These are phyloP conservation scores for Tridacna crocea DNA, from an alignment of 2,888 invertebrate genomes.

Conservation along the genomic window DNA sequence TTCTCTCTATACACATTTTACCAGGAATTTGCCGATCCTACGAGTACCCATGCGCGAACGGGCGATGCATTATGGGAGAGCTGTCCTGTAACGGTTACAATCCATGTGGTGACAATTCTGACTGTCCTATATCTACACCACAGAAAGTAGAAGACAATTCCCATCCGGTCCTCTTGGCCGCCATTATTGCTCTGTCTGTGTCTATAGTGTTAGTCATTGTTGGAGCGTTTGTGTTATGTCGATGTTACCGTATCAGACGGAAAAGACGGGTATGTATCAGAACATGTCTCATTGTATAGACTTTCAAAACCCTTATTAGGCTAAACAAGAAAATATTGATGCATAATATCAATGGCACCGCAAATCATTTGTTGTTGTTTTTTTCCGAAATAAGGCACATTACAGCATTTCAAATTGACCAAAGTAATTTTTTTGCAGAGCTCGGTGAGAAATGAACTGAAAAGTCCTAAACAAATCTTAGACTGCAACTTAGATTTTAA, in stretches of 20 bases:
- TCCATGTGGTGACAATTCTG: slow-evolving; percentile 57
- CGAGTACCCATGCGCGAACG: slow-evolving; percentile 53
- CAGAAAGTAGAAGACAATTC: slow-evolving; percentile 40
- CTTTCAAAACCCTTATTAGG: background rate
- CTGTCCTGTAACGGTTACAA: slow-evolving; percentile 59
- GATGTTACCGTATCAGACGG: slow-evolving; percentile 38
- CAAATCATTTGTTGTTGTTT: no score
- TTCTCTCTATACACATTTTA: no score
- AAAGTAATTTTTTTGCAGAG: no score
- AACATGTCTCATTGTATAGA: background rate
- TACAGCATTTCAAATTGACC: no score
- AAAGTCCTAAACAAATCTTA: background rate
- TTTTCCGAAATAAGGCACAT: no score
- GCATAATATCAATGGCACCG: no score
- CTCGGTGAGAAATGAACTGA: no score
- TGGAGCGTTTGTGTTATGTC: slow-evolving; percentile 29
- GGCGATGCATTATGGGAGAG: slow-evolving; percentile 57
- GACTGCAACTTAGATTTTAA: background rate
- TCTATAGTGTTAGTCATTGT: slow-evolving; percentile 26
- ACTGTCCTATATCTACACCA: slow-evolving; percentile 33
- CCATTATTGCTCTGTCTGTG: slow-evolving; percentile 20
- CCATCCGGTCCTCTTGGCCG: slow-evolving; percentile 28
- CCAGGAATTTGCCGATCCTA: slow-evolving; percentile 52
- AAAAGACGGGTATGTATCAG: slow-evolving; percentile 36
- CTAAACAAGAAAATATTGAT: background rate